Base-by-base conservation (phyloP, 1,140 invertebrate species). In the Drosophila trapezifrons region DNA sequence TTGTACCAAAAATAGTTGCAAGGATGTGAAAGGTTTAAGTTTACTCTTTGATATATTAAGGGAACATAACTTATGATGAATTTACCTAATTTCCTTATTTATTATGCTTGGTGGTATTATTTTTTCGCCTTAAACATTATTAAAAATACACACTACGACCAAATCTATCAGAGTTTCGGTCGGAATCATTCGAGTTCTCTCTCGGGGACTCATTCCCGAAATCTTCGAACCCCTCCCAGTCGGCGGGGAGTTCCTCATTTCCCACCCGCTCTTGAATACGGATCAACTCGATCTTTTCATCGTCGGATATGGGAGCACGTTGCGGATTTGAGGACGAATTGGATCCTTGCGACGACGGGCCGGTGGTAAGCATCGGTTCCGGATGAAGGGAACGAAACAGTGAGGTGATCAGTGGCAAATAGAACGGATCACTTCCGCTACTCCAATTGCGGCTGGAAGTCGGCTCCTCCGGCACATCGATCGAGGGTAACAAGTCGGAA, bases 281-380 rank as follows among this genome's bases (percentile, higher is more conserved):
- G 12, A 67, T 32, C 15, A 45, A 15, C 13, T 65, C 79, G 15
- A 45, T 55, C 32, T 81, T 81, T 55, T 82, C 54, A 18, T 81
- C 79, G n/a, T 81, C 79, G 17, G 79, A 78, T 22, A 81, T 54
- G 2, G 12, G 79, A 55, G 13, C 63, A 40, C n/a, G 18, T 27
- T 18, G 51, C 20, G 38, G 35, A 12, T 38, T 27, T n/a, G 49
- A 35, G 18, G 17, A 13, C 1, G 63, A 59, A 20, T 7, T 18
- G n/a, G 15, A 6, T 32, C 12, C 25, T 17, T 27, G 17, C 3
- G 47, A 32, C 25, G 47, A 29, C 25, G 22, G 7, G 17, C 8
- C 32, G 37, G 3, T 8, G 4, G 2, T 4, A 2, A 54, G 18
- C 32, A 37, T 15, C 22, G 57, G 18, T 32, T 54, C 17, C 37